These are phyloP conservation scores for Oxyura jamaicensis DNA, from an alignment of 2,113 vertebrate genomes.

Conservation along the genomic window DNA sequence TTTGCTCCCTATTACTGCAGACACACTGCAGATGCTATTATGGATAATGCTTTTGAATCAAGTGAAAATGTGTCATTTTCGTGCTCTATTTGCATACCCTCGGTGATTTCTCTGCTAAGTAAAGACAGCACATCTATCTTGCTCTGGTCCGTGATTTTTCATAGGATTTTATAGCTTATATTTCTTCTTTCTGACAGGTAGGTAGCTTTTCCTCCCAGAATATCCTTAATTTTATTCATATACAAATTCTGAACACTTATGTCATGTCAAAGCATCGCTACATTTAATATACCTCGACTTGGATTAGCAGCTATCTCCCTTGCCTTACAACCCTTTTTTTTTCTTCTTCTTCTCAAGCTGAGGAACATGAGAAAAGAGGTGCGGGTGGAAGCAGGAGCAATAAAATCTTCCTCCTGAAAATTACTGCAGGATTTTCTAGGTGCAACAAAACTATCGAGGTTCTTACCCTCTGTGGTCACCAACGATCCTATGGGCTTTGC, in stretches of 20 bases:
- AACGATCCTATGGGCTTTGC: neutral
- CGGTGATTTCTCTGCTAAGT: conserved; percentile 47
- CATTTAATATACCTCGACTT: conserved; percentile 23
- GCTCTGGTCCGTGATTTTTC: conserved; percentile 12
- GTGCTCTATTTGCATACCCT: conserved; percentile 56
- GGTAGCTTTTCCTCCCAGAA: neutral
- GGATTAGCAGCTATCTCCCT: conserved; percentile 8
- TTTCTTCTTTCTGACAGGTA: conserved; percentile 23
- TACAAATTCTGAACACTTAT: conserved; percentile 4
- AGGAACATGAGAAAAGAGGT: conserved; percentile 20
- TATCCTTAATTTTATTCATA: conserved; percentile 41
- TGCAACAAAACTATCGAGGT: neutral
- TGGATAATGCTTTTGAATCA: conserved; percentile 54
- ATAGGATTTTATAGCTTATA: conserved; percentile 26
- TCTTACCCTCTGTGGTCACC: neutral
- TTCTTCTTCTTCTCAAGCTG: neutral
- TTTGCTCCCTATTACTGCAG: conserved; percentile 54
- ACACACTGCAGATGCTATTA: conserved; percentile 61
- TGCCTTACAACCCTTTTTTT: neutral
- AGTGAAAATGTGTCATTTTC: conserved; percentile 59
- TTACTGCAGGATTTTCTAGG: neutral
- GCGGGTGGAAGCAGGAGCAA: neutral
- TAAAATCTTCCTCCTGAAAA: neutral
- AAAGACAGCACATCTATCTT: conserved; percentile 48
- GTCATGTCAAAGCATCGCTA: neutral